These are phyloP conservation scores for Paraescarpia echinospica DNA, from an alignment of 1,140 invertebrate genomes.

Conservation along the genomic window DNA sequence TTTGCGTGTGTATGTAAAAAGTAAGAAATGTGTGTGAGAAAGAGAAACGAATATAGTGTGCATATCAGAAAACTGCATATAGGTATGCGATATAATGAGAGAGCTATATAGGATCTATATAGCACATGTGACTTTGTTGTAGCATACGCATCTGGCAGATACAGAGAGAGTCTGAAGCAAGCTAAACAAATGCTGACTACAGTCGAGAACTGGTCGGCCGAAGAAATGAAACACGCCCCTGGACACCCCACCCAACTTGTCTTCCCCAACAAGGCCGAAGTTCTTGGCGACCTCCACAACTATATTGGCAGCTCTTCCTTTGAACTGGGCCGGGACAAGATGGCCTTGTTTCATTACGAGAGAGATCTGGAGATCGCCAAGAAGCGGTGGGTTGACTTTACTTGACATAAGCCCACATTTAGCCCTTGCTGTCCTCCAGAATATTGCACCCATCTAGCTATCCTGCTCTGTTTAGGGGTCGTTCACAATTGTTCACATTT, in stretches of 20 bases:
- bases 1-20: neutral
- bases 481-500: too few relatives aligned
- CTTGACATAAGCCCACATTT: too few relatives aligned
- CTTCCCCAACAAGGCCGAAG: slow-evolving; percentile 47
- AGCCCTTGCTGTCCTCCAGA: too few relatives aligned
- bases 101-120: too few relatives aligned
- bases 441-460: too few relatives aligned
- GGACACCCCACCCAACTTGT: neutral
- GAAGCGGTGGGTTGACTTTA: slow-evolving; percentile 43
- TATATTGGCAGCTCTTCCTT: slow-evolving; percentile 56
- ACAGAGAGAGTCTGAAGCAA: slow-evolving; percentile 48
- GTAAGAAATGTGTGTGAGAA: too few relatives aligned
- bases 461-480: too few relatives aligned
- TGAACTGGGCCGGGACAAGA: slow-evolving; percentile 50
- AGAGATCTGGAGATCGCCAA: slow-evolving; percentile 49
- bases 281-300: slow-evolving; percentile 54
- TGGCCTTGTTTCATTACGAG: slow-evolving; percentile 50
- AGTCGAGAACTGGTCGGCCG: slow-evolving; percentile 44
- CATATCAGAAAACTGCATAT: too few relatives aligned
- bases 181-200: slow-evolving; percentile 47
- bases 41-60: too few relatives aligned
- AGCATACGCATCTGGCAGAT: slow-evolving; percentile 50
- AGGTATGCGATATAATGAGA: too few relatives aligned
- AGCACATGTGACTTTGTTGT: slow-evolving; percentile 14
- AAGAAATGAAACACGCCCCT: neutral